Evolutionary conservation across 2,888 invertebrate species (phyloP).

Genomic region (Phrixothrix hirtus): DNA sequence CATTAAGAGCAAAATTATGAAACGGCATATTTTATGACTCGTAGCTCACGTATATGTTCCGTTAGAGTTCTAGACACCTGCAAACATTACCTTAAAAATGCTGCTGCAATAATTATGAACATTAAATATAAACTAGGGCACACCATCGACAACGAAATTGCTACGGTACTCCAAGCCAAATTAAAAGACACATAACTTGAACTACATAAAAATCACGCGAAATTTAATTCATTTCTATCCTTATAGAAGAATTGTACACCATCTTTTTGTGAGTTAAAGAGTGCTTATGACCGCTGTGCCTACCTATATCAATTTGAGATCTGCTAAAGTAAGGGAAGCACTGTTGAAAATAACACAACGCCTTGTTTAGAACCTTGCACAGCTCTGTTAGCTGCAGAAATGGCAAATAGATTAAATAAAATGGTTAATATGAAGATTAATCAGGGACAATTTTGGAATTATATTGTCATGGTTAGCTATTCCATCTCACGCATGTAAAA

Average conservation of each 20-base stretch:
- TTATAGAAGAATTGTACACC: conserved; percentile 8
- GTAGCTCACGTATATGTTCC: conserved; percentile 27
- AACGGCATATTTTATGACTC: conserved; percentile 6
- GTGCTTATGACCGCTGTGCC: conserved; percentile 30
- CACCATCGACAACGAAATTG: not conserved
- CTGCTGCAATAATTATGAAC: conserved; percentile 16
- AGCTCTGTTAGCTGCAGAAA: conserved; percentile 15
- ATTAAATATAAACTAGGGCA: conserved; percentile 14
- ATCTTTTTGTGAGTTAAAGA: conserved; percentile 30
- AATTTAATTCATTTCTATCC: not conserved
- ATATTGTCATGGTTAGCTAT: no score
- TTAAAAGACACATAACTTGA: not conserved
- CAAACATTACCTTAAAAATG: conserved; percentile 5
- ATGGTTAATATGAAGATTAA: conserved; percentile 3
- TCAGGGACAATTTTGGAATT: conserved; percentile 10
- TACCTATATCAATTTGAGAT: conserved; percentile 23
- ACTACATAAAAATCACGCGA: conserved; percentile 10
- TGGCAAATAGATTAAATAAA: conserved; percentile 3
- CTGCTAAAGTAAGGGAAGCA: conserved; percentile 8
- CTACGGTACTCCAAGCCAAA: not conserved
- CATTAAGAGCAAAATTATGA: conserved; percentile 9
- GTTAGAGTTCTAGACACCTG: conserved; percentile 16
- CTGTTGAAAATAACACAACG: not conserved
- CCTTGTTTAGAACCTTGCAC: conserved; percentile 4
- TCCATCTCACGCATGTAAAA: no score